Evolutionary conservation across 2,113 vertebrate species (phyloP).

Genomic region (Himantopus leucocephalus): DNA sequence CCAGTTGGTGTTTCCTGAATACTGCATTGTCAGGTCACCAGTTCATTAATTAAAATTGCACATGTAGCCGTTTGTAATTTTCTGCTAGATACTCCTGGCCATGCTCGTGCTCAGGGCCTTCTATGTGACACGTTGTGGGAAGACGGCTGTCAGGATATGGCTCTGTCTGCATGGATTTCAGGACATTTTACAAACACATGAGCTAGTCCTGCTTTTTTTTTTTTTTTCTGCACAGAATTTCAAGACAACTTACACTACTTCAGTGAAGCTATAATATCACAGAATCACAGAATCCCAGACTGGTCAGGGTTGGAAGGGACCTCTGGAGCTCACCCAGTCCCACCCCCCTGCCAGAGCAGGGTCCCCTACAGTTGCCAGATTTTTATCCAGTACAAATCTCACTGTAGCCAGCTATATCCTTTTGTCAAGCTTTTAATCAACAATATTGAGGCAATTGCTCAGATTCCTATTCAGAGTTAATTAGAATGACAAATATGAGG

Average conservation of each 20-base stretch:
- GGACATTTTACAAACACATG: background rate
- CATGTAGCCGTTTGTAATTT: conserved; percentile 30
- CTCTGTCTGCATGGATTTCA: background rate
- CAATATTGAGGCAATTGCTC: background rate
- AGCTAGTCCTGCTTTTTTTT: background rate
- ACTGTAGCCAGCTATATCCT: background rate
- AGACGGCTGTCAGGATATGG: background rate
- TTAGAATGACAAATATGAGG: background rate
- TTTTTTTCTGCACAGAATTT: background rate
- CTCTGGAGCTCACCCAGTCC: no score
- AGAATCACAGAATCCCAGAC: no score
- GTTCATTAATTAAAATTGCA: conserved; percentile 49
- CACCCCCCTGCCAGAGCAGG: no score
- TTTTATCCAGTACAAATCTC: background rate
- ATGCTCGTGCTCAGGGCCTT: background rate
- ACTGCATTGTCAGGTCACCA: conserved; percentile 1
- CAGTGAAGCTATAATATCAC: background rate
- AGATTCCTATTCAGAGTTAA: background rate
- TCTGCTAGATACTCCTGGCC: conserved; percentile 2
- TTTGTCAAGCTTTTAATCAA: background rate
- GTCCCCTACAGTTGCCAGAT: background rate
- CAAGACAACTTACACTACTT: background rate
- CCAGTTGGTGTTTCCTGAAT: conserved; percentile 39
- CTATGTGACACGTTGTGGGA: background rate
- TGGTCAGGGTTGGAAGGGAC: no score